phyloP scores from a whole-genome alignment of 2,797 vertebrate species.

The Danio kyathit region DNA sequence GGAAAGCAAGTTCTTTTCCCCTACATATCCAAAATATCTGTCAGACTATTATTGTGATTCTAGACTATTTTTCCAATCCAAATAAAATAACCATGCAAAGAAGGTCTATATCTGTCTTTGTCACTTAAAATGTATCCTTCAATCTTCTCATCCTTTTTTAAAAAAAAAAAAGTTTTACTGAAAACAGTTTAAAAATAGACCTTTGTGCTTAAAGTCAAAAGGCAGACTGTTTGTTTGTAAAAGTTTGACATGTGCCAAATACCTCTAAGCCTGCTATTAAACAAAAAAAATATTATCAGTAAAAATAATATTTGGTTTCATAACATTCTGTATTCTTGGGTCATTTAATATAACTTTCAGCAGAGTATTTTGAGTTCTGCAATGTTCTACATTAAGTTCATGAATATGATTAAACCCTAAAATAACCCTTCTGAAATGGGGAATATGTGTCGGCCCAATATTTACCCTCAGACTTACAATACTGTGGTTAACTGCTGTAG shows the following conservation, averaged over 20 bases:
- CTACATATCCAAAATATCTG: background rate
- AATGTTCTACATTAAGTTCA: background rate
- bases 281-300: background rate
- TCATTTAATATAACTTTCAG: background rate
- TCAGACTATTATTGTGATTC: background rate
- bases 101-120: background rate
- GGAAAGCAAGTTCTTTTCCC: background rate
- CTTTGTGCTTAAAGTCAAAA: background rate
- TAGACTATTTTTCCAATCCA: constrained; percentile 16
- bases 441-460: background rate
- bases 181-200: background rate
- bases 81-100: constrained; percentile 8
- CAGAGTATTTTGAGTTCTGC: background rate
- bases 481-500: constrained; percentile 14
- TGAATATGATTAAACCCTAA: background rate
- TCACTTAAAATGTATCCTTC: background rate
- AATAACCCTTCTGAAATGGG: background rate
- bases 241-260: background rate
- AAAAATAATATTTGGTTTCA: constrained; percentile 11
- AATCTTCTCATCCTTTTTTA: background rate
- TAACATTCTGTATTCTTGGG: background rate
- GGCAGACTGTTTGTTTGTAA: background rate
- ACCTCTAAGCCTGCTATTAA: background rate
- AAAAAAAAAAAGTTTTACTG: too few species aligned
- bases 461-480: background rate